phyloP scores from a whole-genome alignment of 2,113 vertebrate genomes.

The Numenius arquata region DNA sequence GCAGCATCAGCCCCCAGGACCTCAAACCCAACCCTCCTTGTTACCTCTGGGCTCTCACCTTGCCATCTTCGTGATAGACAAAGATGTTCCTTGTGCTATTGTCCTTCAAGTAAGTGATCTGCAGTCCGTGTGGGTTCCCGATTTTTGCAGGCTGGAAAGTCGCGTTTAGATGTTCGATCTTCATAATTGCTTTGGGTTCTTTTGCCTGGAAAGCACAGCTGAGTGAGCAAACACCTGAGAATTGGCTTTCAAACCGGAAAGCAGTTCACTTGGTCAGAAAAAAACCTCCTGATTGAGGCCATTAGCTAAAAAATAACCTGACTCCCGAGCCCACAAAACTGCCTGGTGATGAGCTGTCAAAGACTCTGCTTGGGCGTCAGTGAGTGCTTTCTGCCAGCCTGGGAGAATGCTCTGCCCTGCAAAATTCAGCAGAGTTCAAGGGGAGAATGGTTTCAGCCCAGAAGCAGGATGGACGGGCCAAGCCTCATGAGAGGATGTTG shows the following conservation, averaged over 20 bases:
- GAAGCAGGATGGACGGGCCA: not conserved
- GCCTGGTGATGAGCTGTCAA: not conserved
- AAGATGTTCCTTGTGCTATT: conserved; percentile 98
- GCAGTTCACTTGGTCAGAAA: not conserved
- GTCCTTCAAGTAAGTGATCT: conserved; percentile 95
- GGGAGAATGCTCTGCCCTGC: not conserved
- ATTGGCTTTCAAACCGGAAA: not conserved
- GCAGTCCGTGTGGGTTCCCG: conserved; percentile 87
- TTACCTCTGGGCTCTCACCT: conserved; percentile 72
- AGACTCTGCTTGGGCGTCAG: rapidly evolving
- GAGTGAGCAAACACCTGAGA: not conserved
- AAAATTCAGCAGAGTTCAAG: not conserved
- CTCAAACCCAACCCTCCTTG: not conserved
- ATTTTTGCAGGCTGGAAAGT: conserved; percentile 94
- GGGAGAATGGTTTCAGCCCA: not conserved
- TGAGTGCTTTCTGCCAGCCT: not conserved
- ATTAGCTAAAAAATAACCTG: not conserved
- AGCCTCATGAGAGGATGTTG: not conserved
- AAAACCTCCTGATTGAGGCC: not conserved
- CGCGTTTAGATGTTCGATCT: conserved; percentile 89
- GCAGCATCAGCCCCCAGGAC: not conserved
- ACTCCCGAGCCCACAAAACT: not conserved
- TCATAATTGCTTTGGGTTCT: conserved; percentile 95
- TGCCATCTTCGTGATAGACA: conserved; percentile 93
- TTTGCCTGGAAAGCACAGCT: conserved; percentile 79